Percentiles rank a stretch among this genome's conserved stretches.
Conservation (phyloP, 1,140 invertebrate genomes). For the Bombus balteatus region DNA sequence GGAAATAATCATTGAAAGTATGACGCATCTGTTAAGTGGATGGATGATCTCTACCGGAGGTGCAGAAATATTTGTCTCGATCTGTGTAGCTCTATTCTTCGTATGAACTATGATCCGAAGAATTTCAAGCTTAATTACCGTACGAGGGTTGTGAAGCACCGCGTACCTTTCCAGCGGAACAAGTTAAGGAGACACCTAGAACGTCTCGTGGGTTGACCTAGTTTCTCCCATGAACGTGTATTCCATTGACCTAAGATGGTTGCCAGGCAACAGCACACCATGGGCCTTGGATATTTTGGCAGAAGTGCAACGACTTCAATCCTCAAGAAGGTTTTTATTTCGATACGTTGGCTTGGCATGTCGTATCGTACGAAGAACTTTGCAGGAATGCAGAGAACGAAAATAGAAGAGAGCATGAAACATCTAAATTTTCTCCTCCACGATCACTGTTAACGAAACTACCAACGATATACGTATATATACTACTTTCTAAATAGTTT, state of each 20-base stretch:
- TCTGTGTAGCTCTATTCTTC: background rate
- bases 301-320: slow-evolving; percentile 38
- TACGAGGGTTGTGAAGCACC: background rate
- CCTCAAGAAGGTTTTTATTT: background rate
- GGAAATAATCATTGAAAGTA: background rate
- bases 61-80: background rate
- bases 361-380: background rate
- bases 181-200: slow-evolving; percentile 46
- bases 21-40: too few relatives aligned
- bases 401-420: background rate
- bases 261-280: slow-evolving; percentile 71
- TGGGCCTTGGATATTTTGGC: slow-evolving; percentile 41
- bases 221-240: slow-evolving; percentile 68
- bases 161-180: slow-evolving; percentile 16
- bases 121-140: background rate
- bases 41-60: background rate
- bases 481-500: too few relatives aligned
- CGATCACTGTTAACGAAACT: background rate
- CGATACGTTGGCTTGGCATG: background rate
- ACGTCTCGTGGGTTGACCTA: slow-evolving; percentile 70
- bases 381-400: background rate
- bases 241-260: slow-evolving; percentile 73
- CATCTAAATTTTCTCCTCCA: background rate
- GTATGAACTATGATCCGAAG: background rate
- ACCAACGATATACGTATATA: too few relatives aligned